Conservation (phyloP, 1,140 invertebrate species). For the Aleiodes sp. region DNA sequence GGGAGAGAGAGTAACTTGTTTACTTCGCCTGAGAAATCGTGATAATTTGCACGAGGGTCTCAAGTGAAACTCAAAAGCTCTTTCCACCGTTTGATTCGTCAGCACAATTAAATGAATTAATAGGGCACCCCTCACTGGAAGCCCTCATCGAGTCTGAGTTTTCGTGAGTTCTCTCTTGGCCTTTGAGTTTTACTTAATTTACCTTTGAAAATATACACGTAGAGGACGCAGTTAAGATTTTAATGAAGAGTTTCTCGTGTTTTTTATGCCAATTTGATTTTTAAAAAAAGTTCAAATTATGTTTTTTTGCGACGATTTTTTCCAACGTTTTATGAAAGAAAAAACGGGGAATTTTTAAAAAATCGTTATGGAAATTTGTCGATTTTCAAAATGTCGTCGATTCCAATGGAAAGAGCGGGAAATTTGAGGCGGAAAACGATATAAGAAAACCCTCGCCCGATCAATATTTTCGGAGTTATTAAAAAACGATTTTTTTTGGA, state of each 20-base stretch:
- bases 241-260: neutral
- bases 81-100: constrained; percentile 58
- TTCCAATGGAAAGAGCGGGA: too few species aligned
- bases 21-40: constrained; percentile 45
- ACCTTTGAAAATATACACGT: constrained; percentile 1
- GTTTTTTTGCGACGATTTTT: too few species aligned
- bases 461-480: too few species aligned
- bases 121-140: constrained; percentile 41
- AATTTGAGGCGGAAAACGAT: too few species aligned
- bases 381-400: too few species aligned
- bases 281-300: neutral
- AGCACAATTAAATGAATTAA: constrained; percentile 63
- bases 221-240: neutral
- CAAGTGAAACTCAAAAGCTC: constrained; percentile 38
- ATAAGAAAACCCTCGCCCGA: too few species aligned
- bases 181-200: constrained; percentile 12
- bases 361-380: too few species aligned
- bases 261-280: neutral
- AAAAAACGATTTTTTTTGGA: too few species aligned
- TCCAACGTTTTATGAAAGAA: too few species aligned
- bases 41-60: constrained; percentile 54
- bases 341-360: too few species aligned
- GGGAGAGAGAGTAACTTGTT: constrained; percentile 40
- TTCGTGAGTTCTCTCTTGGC: constrained; percentile 14
- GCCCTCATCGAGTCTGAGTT: constrained; percentile 13